Conservation (phyloP, 2,797 vertebrate genomes). For the Capromys pilorides region DNA sequence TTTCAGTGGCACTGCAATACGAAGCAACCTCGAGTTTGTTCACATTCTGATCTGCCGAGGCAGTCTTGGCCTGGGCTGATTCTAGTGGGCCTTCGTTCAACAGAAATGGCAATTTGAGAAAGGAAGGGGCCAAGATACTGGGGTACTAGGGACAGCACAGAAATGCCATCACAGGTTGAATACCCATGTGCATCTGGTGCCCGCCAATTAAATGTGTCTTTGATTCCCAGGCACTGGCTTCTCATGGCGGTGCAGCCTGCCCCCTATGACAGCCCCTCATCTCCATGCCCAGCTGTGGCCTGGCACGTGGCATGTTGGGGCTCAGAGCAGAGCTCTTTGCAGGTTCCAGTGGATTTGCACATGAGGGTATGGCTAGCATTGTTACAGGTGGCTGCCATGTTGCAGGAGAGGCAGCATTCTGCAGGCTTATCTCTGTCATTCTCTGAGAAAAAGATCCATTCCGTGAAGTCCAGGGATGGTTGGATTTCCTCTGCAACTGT, state of each 20-base stretch:
- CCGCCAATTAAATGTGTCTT: neutral
- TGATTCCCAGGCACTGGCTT: neutral
- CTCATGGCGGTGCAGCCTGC: neutral
- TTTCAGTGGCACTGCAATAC: conserved; percentile 9
- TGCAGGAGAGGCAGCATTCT: neutral
- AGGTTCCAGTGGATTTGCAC: neutral
- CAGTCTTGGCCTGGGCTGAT: neutral
- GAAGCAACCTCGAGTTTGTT: conserved; percentile 23
- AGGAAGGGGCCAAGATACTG: neutral
- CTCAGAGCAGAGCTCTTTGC: conserved; percentile 36
- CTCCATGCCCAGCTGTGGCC: conserved; percentile 23
- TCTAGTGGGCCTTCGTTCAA: neutral
- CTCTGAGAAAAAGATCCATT: neutral
- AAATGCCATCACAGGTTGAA: neutral
- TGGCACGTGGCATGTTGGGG: neutral
- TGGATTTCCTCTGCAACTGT: conserved; percentile 60
- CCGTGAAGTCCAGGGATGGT: neutral
- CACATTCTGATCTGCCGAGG: neutral
- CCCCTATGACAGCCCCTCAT: conserved; percentile 19
- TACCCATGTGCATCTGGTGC: neutral
- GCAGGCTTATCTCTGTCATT: conserved; percentile 7
- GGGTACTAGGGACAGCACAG: neutral
- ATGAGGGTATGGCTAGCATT: conserved; percentile 21
- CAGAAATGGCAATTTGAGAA: neutral
- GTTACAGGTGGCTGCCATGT: neutral